Percentiles rank a stretch among this genome's conserved stretches.
phyloP scores from a whole-genome alignment of 2,888 invertebrate genomes.

The Lepidochitona cinerea region DNA sequence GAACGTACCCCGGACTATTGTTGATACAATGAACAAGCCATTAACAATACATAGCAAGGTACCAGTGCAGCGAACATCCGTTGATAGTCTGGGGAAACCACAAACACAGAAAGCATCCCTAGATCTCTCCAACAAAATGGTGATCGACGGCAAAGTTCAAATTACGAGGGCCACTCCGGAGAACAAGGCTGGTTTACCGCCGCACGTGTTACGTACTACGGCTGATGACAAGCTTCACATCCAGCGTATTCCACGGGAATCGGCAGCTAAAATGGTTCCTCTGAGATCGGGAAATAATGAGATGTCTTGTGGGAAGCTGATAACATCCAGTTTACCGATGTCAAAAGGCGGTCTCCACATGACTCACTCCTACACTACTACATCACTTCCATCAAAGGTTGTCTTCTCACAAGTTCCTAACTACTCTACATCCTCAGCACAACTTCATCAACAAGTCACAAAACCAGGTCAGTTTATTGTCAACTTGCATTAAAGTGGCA shows the following conservation, averaged over 20 bases:
- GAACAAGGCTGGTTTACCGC: neutral
- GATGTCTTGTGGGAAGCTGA: neutral
- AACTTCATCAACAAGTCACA: neutral
- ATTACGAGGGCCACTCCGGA: neutral
- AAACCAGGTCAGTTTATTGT: neutral
- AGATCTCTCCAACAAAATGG: neutral
- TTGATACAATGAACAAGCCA: too few relatives aligned
- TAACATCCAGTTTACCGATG: neutral
- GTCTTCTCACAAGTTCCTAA: neutral
- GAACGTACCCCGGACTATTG: neutral
- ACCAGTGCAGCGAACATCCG: neutral
- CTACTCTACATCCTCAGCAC: too few relatives aligned
- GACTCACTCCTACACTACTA: neutral
- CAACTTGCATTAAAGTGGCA: too few relatives aligned
- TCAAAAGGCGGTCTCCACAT: neutral
- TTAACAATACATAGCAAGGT: neutral
- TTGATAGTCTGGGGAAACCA: neutral
- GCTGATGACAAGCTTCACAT: neutral
- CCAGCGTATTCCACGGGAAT: neutral
- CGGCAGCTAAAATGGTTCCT: neutral
- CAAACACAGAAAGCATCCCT: neutral
- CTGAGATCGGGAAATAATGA: neutral
- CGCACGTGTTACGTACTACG: neutral
- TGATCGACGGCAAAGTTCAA: neutral
- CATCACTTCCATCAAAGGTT: neutral